Evolutionary conservation across 2,113 vertebrate genomes (phyloP), one percentile per base, ranked within the genome.

Genomic region (Cavia porcellus): DNA sequence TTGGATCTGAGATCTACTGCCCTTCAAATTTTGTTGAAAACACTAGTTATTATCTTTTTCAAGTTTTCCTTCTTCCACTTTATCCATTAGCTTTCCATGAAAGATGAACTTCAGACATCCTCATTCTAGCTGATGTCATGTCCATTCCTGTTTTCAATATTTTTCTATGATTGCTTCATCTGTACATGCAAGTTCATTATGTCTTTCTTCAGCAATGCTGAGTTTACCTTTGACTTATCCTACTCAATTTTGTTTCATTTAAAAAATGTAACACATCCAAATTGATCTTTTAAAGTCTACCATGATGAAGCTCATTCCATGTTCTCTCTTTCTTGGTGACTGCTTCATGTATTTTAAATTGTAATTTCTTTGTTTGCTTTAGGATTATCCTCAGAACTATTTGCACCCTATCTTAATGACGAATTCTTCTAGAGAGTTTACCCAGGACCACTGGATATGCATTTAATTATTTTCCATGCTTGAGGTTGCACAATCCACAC

Each of bases 201-300:
- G 82, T 86, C 64, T 93, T 96, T 82, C 64, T 93, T 96, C 14
- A 72, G 25, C 42, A 50, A 3, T 90, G 45, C 92, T 95, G 42
- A 88, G 24, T 95, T 83, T 83, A 20, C 20, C 89, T 14, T 72
- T 81, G 24, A 50, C 55, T 82, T 90, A 81, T 75, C 38, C 32
- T 87, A 59, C 7, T 70, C 11, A 79, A 17, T 88, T 97, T 92
- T 82, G 62, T 89, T 83, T 90, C 8, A 89, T 66, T 74, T 92
- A 6, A 42, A 81, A 72, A 66, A 17, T 68, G 12, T 47, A 84
- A 12, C n/a, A 32, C 19, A 30, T 52, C 8, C 25, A 88, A 45
- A 45, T 3, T 38, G 14, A 59, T 85, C 1, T 89, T 93, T 88
- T 52, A 66, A 94, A 92, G 32, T 13, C 20, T 79, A 12, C 15